Evolutionary conservation across 2,113 vertebrate genomes (phyloP).

Genomic region (Salvelinus fontinalis): DNA sequence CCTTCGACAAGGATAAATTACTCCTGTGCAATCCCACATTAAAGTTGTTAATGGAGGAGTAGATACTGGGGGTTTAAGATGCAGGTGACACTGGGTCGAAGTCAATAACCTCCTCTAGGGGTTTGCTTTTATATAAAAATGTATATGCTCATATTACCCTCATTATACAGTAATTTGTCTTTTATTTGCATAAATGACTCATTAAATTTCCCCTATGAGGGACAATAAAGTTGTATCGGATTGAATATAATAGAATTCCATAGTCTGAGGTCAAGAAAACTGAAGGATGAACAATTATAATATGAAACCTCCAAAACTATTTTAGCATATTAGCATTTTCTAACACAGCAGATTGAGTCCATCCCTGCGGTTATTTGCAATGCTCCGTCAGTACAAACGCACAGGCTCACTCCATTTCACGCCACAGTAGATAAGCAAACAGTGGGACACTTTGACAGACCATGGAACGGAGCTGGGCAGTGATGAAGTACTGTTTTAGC

Average conservation of each 20-base stretch:
- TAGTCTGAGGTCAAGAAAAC: no score
- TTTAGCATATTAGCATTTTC: not conserved
- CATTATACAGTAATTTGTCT: no score
- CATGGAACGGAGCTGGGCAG: conserved; percentile 32
- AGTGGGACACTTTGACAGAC: conserved; percentile 48
- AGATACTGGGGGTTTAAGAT: not conserved
- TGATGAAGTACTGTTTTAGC: conserved; percentile 32
- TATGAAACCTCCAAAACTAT: no score
- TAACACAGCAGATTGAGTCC: conserved; percentile 5
- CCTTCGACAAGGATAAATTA: conserved; percentile 20
- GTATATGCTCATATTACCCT: no score
- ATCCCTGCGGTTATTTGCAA: conserved; percentile 36
- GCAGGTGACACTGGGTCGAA: no score
- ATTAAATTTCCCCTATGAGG: no score
- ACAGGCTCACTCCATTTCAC: conserved; percentile 53
- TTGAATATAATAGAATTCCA: no score
- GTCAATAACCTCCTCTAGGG: no score
- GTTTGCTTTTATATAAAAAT: no score
- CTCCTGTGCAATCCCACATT: conserved; percentile 11
- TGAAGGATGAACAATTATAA: no score
- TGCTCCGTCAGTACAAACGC: conserved; percentile 39
- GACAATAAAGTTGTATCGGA: conserved; percentile 11
- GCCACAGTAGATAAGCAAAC: conserved; percentile 60
- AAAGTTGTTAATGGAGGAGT: conserved; percentile 32
- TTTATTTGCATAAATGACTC: no score